Base-by-base conservation (phyloP, 2,888 invertebrate species). In the Platycheirus albimanus region DNA sequence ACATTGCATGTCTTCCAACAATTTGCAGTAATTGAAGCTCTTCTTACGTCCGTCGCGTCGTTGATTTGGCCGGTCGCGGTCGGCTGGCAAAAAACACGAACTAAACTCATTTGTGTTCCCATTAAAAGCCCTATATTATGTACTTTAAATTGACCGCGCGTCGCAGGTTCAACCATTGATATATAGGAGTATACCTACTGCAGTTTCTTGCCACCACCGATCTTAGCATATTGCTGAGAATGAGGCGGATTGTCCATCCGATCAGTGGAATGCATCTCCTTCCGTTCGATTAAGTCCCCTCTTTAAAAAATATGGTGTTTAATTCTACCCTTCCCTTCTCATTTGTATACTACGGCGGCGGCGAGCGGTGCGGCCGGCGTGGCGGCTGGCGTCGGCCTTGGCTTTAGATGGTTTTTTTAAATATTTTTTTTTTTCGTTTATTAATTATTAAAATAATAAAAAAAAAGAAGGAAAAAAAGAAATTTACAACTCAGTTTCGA, bases 281-380 rank as follows among this genome's bases (percentile, higher is more conserved):
- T 80, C 80, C 80, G 80, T 81, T 76, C 76, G 71, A 61, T 71
- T 64, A 70, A 75, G 20, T 20, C 13, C 64, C 43, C 69, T 75
- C 49, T n/a, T n/a, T 64, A 47, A 30, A 33, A 11, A 41, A 47
- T 5, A 49, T 49, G 36, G 24, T 51, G 3, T 30, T 51, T 36
- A 20, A 13, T 52, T 38, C 15, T 24, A 24, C 66, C 36, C 38
- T n/a, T 47, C 17, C 17, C 11, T 8, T 56, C 20, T 17, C 7
- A 33, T 58, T n/a, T n/a, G n/a, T n/a, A n/a, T n/a, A n/a, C n/a
- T n/a, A n/a, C n/a, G n/a, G n/a, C n/a, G n/a, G n/a, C n/a, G n/a
- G n/a, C n/a, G n/a, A n/a, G n/a, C n/a, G n/a, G n/a, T n/a, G n/a
- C n/a, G n/a, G n/a, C n/a, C n/a, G n/a, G n/a, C n/a, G n/a, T n/a